Conservation (phyloP, 2,888 invertebrate genomes). For the Amiota communis region DNA sequence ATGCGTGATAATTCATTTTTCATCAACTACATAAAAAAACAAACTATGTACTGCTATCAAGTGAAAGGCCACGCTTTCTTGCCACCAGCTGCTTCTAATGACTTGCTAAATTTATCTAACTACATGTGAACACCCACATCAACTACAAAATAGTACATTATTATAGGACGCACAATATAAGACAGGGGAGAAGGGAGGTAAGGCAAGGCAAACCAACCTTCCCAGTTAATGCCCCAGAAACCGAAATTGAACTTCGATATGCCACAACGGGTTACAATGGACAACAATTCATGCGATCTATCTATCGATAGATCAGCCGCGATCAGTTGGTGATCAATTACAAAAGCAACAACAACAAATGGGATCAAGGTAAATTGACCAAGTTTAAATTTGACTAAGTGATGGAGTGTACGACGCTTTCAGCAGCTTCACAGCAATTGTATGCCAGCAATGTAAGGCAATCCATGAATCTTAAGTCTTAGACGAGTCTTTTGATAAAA, state of each 20-base stretch:
- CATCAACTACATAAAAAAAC: too few species aligned
- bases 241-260: not conserved
- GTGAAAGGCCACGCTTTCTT: constrained; percentile 47
- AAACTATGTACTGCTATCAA: constrained; percentile 35
- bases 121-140: constrained; percentile 19
- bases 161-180: not conserved
- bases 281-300: not conserved
- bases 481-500: constrained; percentile 26
- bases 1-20: not conserved
- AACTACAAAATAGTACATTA: not conserved
- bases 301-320: not conserved
- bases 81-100: constrained; percentile 8
- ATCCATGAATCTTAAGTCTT: not conserved
- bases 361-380: constrained; percentile 51
- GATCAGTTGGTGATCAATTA: constrained; percentile 6
- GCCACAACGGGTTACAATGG: not conserved
- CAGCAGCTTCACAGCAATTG: constrained; percentile 22
- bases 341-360: constrained; percentile 10
- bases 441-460: constrained; percentile 20
- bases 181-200: not conserved
- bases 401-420: not conserved
- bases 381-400: not conserved
- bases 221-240: constrained; percentile 17
- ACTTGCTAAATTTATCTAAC: not conserved
- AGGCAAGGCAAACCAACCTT: not conserved